Percentiles rank a stretch among this genome's conserved stretches.
Evolutionary conservation across 2,888 invertebrate genomes (phyloP).

Genomic region (Nasonia oneida): DNA sequence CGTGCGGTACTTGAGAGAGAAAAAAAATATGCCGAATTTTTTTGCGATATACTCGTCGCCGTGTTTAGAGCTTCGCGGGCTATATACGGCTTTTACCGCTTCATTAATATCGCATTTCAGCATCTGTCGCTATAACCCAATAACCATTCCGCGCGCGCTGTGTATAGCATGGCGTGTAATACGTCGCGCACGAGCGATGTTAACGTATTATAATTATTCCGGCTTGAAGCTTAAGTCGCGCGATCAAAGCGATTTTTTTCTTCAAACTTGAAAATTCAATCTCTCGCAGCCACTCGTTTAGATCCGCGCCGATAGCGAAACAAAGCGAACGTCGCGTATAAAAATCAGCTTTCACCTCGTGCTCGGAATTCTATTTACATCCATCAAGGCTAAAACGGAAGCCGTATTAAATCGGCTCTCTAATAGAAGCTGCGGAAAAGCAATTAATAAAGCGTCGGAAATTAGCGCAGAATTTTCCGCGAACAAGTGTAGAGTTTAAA

Average conservation of each 20-base stretch:
- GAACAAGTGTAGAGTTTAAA: background rate
- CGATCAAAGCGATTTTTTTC: background rate
- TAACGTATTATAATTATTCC: background rate
- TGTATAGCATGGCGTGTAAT: background rate
- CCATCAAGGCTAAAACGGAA: too few relatives aligned
- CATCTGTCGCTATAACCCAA: constrained; percentile 6
- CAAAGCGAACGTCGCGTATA: background rate
- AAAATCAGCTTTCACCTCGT: background rate
- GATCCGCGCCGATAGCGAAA: background rate
- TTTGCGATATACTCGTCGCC: background rate
- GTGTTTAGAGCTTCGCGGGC: background rate
- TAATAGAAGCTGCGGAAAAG: background rate
- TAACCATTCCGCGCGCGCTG: background rate
- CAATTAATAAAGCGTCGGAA: background rate
- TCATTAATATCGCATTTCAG: constrained; percentile 20
- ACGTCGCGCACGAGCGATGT: background rate
- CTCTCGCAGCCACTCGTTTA: background rate
- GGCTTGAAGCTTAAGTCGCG: background rate
- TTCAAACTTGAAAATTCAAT: background rate
- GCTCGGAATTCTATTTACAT: background rate
- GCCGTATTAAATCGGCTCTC: too few relatives aligned
- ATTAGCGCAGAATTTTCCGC: background rate
- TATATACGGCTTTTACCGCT: background rate
- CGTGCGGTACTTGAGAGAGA: background rate
- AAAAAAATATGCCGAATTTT: background rate